Evolutionary conservation across 2,113 vertebrate genomes (phyloP).

Genomic region (Oreochromis aureus): DNA sequence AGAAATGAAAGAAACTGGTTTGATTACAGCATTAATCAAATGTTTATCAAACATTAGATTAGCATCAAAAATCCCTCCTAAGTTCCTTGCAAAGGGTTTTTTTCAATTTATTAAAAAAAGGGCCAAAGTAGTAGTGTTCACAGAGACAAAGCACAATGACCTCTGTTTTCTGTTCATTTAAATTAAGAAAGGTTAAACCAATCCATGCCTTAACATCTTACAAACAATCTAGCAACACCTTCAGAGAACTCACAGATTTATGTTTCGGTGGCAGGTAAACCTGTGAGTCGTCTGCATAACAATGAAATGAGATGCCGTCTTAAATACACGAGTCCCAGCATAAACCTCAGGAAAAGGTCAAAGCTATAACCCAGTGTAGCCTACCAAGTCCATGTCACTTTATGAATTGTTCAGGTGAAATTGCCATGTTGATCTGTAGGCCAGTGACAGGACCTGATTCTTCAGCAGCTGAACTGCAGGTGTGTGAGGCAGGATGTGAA

Average conservation of each 20-base stretch:
- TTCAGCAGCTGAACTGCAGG: background rate
- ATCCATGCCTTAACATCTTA: background rate
- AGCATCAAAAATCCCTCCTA: background rate
- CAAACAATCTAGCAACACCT: background rate
- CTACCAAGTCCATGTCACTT: background rate
- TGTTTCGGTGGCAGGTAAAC: background rate
- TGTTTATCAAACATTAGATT: accelerated
- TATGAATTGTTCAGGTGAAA: background rate
- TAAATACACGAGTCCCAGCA: background rate
- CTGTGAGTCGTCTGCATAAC: background rate
- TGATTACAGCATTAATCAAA: background rate
- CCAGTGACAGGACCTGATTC: background rate
- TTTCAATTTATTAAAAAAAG: too few species aligned
- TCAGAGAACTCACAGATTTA: background rate
- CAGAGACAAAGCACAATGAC: accelerated
- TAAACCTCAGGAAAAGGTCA: background rate
- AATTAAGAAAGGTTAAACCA: background rate
- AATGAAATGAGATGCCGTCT: background rate
- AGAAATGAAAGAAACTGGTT: background rate
- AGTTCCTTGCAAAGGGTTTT: accelerated
- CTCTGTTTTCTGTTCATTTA: background rate
- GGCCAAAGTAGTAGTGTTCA: background rate
- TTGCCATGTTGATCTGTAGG: background rate
- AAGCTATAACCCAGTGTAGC: background rate
- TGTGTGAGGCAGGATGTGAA: background rate